Evolutionary conservation across 2,888 invertebrate genomes (phyloP).

Genomic region (Acronicta aceris): DNA sequence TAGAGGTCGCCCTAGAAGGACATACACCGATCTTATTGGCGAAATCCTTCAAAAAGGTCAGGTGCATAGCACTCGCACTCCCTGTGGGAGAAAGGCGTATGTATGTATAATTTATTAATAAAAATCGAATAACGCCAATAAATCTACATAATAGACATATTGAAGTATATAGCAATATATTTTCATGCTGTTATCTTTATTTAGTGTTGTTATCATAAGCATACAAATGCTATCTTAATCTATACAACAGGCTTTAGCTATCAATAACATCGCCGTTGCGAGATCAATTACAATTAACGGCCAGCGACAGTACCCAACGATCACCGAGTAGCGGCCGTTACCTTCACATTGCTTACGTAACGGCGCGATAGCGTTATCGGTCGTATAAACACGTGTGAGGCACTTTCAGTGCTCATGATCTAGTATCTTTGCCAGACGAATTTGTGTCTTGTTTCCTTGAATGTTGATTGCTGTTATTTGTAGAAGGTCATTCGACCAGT

Average conservation of each 20-base stretch:
- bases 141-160: not conserved
- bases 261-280: conserved; percentile 33
- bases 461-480: conserved; percentile 1
- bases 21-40: too few relatives aligned
- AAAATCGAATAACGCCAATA: conserved; percentile 21
- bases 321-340: conserved; percentile 68
- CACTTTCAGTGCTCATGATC: conserved; percentile 26
- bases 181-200: conserved; percentile 30
- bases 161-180: conserved; percentile 8
- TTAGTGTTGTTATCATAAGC: conserved; percentile 10
- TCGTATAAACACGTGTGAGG: conserved; percentile 31
- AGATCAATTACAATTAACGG: conserved; percentile 66
- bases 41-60: too few relatives aligned
- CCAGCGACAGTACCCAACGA: conserved; percentile 69
- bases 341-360: conserved; percentile 58
- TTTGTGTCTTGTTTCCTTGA: conserved; percentile 4
- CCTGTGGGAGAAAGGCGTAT: too few relatives aligned
- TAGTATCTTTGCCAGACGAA: conserved; percentile 20
- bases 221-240: conserved; percentile 34
- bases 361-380: conserved; percentile 49
- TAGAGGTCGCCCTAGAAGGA: too few relatives aligned
- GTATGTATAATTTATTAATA: too few relatives aligned
- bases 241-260: conserved; percentile 41
- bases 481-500: not conserved
- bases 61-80: too few relatives aligned